Evolutionary conservation across 1,140 invertebrate species (phyloP).

Genomic region (Hesperophylax magnus): DNA sequence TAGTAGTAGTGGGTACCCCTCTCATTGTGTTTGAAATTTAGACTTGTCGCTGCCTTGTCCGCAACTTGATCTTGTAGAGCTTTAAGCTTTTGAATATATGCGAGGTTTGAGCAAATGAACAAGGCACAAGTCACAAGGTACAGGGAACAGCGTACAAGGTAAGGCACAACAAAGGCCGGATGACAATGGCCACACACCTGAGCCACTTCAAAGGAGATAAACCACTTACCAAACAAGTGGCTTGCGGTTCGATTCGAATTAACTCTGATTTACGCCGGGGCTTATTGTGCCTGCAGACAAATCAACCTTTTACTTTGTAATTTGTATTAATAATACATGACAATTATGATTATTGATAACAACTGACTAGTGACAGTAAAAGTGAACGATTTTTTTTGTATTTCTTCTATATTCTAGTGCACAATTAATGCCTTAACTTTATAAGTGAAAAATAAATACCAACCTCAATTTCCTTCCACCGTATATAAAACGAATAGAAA

Average conservation of each 20-base stretch:
- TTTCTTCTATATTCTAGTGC: too few relatives aligned
- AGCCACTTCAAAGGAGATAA: constrained; percentile 1
- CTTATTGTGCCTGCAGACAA: not conserved
- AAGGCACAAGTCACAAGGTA: not conserved
- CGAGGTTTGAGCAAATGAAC: not conserved
- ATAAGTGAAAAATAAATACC: too few relatives aligned
- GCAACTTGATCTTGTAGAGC: not conserved
- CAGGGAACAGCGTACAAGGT: too few relatives aligned
- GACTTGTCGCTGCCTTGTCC: not conserved
- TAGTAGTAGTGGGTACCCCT: too few relatives aligned
- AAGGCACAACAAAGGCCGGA: constrained; percentile 12
- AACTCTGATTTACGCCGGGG: not conserved
- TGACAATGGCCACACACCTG: constrained; percentile 22
- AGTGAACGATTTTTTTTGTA: too few relatives aligned
- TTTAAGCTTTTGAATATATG: not conserved
- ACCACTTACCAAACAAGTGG: constrained; percentile 13
- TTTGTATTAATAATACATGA: too few relatives aligned
- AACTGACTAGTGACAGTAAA: too few relatives aligned
- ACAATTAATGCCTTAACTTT: too few relatives aligned
- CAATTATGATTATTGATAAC: too few relatives aligned
- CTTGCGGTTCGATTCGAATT: constrained; percentile 3
- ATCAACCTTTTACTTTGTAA: not conserved
- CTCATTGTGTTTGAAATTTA: too few relatives aligned
- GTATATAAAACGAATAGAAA: too few relatives aligned
- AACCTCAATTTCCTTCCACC: too few relatives aligned